phyloP scores from a whole-genome alignment of 2,797 vertebrate species.

The Chelonia mydas region DNA sequence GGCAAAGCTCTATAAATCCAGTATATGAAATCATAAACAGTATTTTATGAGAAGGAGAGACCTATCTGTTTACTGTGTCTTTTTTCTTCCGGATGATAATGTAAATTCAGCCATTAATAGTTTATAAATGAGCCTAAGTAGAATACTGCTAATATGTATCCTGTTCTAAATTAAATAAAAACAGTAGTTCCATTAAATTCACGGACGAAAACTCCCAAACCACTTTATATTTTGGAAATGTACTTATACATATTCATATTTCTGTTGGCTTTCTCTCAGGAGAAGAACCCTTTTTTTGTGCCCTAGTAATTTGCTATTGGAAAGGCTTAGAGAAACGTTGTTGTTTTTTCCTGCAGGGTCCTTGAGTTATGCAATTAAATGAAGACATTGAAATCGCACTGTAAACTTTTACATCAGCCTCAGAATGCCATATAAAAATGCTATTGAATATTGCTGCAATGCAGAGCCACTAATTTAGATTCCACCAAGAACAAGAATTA shows the following conservation, averaged over 20 bases:
- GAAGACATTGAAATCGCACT: conserved; percentile 14
- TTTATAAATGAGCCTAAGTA: conserved; percentile 69
- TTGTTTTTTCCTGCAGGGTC: background rate
- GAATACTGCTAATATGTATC: conserved; percentile 37
- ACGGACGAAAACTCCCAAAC: conserved; percentile 21
- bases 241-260: conserved; percentile 51
- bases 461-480: conserved; percentile 43
- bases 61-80: conserved; percentile 30
- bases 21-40: conserved; percentile 49
- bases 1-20: conserved; percentile 46
- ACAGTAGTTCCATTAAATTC: conserved; percentile 23
- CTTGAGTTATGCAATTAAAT: conserved; percentile 1
- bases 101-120: conserved; percentile 74
- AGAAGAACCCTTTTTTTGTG: background rate
- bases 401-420: conserved; percentile 29
- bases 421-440: conserved; percentile 20
- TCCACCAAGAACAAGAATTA: conserved; percentile 18
- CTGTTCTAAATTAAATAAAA: conserved; percentile 69
- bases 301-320: background rate
- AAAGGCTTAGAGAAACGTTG: background rate
- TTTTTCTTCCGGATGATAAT: conserved; percentile 70
- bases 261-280: conserved; percentile 13
- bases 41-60: conserved; percentile 66
- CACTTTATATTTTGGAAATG: conserved; percentile 53
- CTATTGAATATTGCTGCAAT: conserved; percentile 43